Evolutionary conservation across 2,888 invertebrate genomes (phyloP), one percentile per base, ranked within the genome.

Genomic region (Chrysomela aeneicollis): DNA sequence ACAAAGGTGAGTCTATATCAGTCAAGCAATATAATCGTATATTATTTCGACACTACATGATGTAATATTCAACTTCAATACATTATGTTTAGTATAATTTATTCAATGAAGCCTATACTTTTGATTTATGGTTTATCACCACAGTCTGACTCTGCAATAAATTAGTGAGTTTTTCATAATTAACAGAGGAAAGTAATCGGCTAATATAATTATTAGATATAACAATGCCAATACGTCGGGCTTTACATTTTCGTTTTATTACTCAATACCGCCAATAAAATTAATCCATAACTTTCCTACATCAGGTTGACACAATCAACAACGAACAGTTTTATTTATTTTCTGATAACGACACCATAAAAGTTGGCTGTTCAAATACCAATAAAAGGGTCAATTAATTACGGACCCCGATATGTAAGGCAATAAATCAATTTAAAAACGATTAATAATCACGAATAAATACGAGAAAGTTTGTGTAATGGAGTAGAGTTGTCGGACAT

Each of bases 341-440:
- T 65, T 64, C 61, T 66, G 68, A 68, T 70, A 70, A 64, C 64
- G 63, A 64, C 42, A 54, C 67, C 66, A 72, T 71, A 71, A 71
- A 73, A 70, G 57, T 66, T 68, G 70, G 69, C 64, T 58, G 68
- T 68, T 67, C 66, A 69, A 70, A 69, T 67, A 61, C 68, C 66
- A 68, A 69, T 65, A 71, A 67, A 71, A 71, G 71, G 74, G 69
- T 68, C 73, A 73, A 74, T 74, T 76, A 75, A 76, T 75, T 71
- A 69, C 68, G 64, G 71, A 68, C 66, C 59, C 69, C 68, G 67
- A 67, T 65, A 67, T 72, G 71, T 63, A 69, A 68, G 63, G 75
- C 71, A 74, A 78, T 81, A 81, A 81, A 81, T 81, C 79, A 81
- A 81, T 80, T 81, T 81, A 78, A 78, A 77, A 78, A 71, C 79